A percentile compares a stretch with the other conserved stretches of the same genome.
These are phyloP conservation scores for Peribatodes rhomboidaria DNA, from an alignment of 2,888 invertebrate species.

Conservation along the genomic window DNA sequence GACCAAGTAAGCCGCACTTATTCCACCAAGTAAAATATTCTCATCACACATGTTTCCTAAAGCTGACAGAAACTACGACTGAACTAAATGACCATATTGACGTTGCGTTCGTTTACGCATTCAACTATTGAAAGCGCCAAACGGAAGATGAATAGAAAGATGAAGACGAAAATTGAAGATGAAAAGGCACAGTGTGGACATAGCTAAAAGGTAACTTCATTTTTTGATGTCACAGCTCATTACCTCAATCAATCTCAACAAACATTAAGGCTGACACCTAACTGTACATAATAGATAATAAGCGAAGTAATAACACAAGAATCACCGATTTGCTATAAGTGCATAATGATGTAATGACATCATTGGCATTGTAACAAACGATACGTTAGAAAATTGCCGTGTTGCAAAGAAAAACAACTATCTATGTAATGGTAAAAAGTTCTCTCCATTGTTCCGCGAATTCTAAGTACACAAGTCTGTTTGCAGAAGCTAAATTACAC, in stretches of 20 bases:
- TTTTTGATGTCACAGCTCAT: neutral
- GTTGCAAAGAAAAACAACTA: conserved; percentile 28
- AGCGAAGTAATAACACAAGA: conserved; percentile 23
- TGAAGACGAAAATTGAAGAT: too few species aligned
- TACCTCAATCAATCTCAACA: conserved; percentile 2
- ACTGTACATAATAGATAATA: conserved; percentile 29
- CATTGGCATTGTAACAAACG: conserved; percentile 25
- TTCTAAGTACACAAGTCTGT: conserved; percentile 18
- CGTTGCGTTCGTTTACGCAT: too few species aligned
- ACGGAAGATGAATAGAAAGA: too few species aligned
- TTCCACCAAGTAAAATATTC: too few species aligned
- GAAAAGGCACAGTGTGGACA: too few species aligned
- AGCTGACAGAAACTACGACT: too few species aligned
- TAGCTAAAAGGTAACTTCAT: too few species aligned
- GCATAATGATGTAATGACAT: conserved; percentile 31
- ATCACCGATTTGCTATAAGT: conserved; percentile 26
- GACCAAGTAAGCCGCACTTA: too few species aligned
- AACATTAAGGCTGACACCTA: conserved; percentile 29
- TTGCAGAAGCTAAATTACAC: conserved; percentile 35
- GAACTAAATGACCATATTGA: too few species aligned
- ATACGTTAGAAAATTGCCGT: conserved; percentile 31
- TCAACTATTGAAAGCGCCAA: too few species aligned
- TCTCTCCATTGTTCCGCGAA: conserved; percentile 34
- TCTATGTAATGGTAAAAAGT: conserved; percentile 23
- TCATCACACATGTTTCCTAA: too few species aligned